These are phyloP conservation scores for Balanococcus diminutus DNA, from an alignment of 2,888 invertebrate genomes.

Conservation along the genomic window DNA sequence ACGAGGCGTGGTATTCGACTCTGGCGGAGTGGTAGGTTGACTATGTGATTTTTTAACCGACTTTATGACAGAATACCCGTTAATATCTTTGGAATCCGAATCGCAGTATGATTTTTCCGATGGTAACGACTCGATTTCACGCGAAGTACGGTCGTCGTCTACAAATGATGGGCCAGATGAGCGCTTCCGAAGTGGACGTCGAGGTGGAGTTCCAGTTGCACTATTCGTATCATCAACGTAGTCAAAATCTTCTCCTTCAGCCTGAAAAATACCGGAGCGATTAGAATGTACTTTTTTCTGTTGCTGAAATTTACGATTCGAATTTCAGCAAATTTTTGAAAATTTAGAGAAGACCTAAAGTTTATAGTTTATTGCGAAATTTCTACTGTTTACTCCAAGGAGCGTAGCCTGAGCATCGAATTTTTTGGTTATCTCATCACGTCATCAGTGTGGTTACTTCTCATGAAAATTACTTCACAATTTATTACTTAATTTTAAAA, in stretches of 20 bases:
- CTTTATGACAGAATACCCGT: slow-evolving; percentile 79
- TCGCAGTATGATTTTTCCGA: slow-evolving; percentile 63
- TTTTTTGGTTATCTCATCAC: too few relatives aligned
- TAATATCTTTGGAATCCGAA: slow-evolving; percentile 58
- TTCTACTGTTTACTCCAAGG: too few relatives aligned
- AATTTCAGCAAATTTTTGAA: too few relatives aligned
- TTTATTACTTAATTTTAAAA: too few relatives aligned
- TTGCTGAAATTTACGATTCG: too few relatives aligned
- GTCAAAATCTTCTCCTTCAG: slow-evolving; percentile 22
- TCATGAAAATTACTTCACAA: too few relatives aligned
- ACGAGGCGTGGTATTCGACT: not conserved
- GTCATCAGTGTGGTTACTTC: too few relatives aligned
- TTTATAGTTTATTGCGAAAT: too few relatives aligned
- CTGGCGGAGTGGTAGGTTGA: not conserved
- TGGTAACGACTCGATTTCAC: slow-evolving; percentile 72
- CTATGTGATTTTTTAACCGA: slow-evolving; percentile 62
- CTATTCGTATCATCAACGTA: slow-evolving; percentile 47
- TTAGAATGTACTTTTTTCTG: too few relatives aligned
- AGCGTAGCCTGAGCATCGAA: too few relatives aligned
- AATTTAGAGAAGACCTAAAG: too few relatives aligned
- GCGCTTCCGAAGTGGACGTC: slow-evolving; percentile 61
- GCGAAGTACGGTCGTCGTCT: slow-evolving; percentile 75
- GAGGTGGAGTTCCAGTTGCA: slow-evolving; percentile 56
- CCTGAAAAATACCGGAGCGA: not conserved
- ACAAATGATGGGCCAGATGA: slow-evolving; percentile 67